These are phyloP conservation scores for Lypha dubia DNA, from an alignment of 2,888 invertebrate genomes.

Conservation along the genomic window DNA sequence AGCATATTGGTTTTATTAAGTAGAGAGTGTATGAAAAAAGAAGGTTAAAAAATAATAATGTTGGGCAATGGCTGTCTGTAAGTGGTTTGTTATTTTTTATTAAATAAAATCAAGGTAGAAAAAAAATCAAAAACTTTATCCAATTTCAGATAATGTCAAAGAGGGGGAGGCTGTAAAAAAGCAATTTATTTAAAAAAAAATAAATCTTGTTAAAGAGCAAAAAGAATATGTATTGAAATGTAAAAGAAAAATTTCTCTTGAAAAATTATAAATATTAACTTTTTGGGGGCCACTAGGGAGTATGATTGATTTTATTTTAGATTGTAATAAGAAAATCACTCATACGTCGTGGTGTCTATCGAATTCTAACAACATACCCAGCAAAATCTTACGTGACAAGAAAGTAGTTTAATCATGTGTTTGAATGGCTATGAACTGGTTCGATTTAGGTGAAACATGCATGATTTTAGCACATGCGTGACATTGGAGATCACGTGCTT, in stretches of 20 bases:
- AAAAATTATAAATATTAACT: not conserved
- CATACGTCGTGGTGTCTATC: not conserved
- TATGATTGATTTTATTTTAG: not conserved
- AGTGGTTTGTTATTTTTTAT: not conserved
- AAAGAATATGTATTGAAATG: not conserved
- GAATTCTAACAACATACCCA: too few species aligned
- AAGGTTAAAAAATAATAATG: not conserved
- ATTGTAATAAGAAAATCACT: not conserved
- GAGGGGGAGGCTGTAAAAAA: not conserved
- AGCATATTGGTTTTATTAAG: conserved; percentile 31
- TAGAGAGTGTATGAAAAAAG: not conserved
- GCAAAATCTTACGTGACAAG: too few species aligned
- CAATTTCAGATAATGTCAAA: not conserved
- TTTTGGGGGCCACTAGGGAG: not conserved
- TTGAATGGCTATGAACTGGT: too few species aligned
- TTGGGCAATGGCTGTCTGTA: not conserved
- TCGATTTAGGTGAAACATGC: too few species aligned
- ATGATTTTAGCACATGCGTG: too few species aligned
- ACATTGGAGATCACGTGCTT: too few species aligned
- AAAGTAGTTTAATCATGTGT: too few species aligned
- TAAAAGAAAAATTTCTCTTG: not conserved
- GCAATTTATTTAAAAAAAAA: not conserved
- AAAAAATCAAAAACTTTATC: too few species aligned
- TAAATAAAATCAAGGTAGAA: not conserved
- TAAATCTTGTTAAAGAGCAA: not conserved